Evolutionary conservation across 2,797 vertebrate genomes (phyloP), one percentile per base, ranked within the genome.

Genomic region (Hippocampus kuda): DNA sequence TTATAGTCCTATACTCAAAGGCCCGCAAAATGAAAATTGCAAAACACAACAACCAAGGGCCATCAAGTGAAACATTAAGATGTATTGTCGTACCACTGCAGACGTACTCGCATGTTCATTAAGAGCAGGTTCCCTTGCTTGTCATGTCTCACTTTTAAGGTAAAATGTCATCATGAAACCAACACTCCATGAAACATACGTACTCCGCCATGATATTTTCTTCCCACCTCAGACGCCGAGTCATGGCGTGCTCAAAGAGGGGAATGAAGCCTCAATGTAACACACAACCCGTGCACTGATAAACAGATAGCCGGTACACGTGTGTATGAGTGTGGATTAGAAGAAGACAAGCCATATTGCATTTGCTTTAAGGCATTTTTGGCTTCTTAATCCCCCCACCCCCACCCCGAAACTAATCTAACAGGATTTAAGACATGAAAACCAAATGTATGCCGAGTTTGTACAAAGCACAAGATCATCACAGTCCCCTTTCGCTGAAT

Each of bases 121-220:
- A 49, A 49, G 1, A 18, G 4, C 15, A 49, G 16, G 48, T 49
- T 49, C 48, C 48, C 5, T 49, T 49, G 16, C 48, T 5, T 49
- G 15, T 16, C 13, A 5, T 16, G 6, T 49, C 15, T 49, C 48
- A 49, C 30, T 34, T 34, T 34, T 3, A 34, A 34, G 30, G 30
- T 34, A 34, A 34, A 49, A 49, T 49, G 16, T 49, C 15, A 49
- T 49, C 48, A 49, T 6, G 48, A 49, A 49, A 5, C 16, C 4
- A 67, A 69, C 62, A 38, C 49, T 71, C 64, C 26, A 54, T 69
- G 63, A 72, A 71, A 79, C 64, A 67, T 69, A 74, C 65, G 67
- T 67, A 63, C 60, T 68, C 56, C 59, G 70, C 59, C 65, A 68
- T 60, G 66, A 66, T 60, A 72, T 74, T 68, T 48, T 56, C 48